phyloP scores from a whole-genome alignment of 2,888 invertebrate genomes.

The Helobdella robusta region DNA sequence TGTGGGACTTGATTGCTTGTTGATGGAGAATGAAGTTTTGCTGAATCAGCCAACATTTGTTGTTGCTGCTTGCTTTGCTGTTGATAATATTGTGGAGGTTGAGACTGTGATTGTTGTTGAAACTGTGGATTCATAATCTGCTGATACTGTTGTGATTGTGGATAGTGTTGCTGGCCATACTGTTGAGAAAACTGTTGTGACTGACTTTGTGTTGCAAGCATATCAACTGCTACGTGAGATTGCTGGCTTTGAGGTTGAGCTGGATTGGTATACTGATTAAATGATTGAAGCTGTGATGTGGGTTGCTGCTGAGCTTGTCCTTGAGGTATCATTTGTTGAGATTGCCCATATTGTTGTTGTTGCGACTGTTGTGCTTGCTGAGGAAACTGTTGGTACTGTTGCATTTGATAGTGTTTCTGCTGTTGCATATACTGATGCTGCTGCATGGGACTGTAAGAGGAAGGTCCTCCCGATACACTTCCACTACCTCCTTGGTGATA shows the following conservation, averaged over 20 bases:
- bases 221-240: too few species aligned
- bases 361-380: slow-evolving; percentile 39
- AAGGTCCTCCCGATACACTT: neutral
- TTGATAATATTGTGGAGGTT: neutral
- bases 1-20: neutral
- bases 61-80: neutral
- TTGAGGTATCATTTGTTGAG: slow-evolving; percentile 43
- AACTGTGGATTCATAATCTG: too few species aligned
- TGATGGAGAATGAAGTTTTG: neutral
- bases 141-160: slow-evolving; percentile 1
- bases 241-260: too few species aligned
- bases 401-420: slow-evolving; percentile 17
- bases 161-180: slow-evolving; percentile 36
- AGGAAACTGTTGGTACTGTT: slow-evolving; percentile 31
- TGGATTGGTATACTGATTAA: slow-evolving; percentile 38
- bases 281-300: slow-evolving; percentile 43
- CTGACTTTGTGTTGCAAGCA: too few species aligned
- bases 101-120: slow-evolving; percentile 11
- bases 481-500: slow-evolving; percentile 6
- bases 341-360: slow-evolving; percentile 42
- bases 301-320: slow-evolving; percentile 44
- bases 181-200: too few species aligned
- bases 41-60: too few species aligned
- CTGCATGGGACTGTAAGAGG: slow-evolving; percentile 15
- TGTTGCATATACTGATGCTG: slow-evolving; percentile 21